These are phyloP conservation scores for Phyllotreta cruciferae DNA, from an alignment of 2,888 invertebrate species.

Conservation along the genomic window DNA sequence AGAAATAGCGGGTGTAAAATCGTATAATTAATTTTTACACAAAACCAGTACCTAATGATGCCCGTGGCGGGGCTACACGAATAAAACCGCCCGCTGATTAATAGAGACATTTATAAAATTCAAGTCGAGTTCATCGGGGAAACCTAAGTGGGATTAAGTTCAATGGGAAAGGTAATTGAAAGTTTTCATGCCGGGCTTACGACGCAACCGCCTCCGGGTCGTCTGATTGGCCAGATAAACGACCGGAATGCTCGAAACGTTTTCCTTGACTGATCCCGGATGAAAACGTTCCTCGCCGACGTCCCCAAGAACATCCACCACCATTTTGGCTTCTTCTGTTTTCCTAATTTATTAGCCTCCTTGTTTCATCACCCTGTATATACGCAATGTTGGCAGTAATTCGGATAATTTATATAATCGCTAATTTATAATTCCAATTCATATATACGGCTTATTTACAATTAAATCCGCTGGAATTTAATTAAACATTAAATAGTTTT, in stretches of 20 bases:
- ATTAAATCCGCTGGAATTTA: too few relatives aligned
- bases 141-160: slow-evolving; percentile 30
- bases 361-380: too few relatives aligned
- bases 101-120: slow-evolving; percentile 32
- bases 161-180: slow-evolving; percentile 37
- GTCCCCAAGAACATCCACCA: too few relatives aligned
- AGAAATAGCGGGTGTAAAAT: too few relatives aligned
- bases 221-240: slow-evolving; percentile 36
- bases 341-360: too few relatives aligned
- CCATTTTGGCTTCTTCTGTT: too few relatives aligned
- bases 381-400: too few relatives aligned
- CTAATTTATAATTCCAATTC: too few relatives aligned
- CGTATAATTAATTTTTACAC: too few relatives aligned
- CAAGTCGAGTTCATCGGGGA: slow-evolving; percentile 30
- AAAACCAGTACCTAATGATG: neutral
- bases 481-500: too few relatives aligned
- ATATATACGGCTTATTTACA: too few relatives aligned
- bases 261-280: slow-evolving; percentile 11
- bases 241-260: slow-evolving; percentile 33
- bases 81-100: slow-evolving; percentile 18
- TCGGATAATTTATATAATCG: too few relatives aligned
- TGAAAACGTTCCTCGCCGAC: neutral
- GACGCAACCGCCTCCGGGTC: slow-evolving; percentile 26
- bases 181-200: slow-evolving; percentile 37
- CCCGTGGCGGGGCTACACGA: neutral